Evolutionary conservation across 2,888 invertebrate species (phyloP).

Genomic region (Chesias legatella): DNA sequence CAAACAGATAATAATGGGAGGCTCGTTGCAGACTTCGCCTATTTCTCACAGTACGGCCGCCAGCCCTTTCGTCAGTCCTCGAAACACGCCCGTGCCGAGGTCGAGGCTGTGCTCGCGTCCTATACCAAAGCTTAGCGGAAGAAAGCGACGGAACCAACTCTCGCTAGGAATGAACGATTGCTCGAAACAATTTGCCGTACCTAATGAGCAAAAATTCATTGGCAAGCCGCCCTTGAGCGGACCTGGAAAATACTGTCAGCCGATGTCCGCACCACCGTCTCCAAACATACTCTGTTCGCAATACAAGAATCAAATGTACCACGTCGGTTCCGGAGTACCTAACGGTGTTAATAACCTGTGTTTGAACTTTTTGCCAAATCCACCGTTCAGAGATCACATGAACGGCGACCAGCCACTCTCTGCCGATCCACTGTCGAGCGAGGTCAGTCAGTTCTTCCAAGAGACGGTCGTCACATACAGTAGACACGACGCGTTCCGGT

Average conservation of each 20-base stretch:
- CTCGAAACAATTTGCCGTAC: conserved; percentile 65
- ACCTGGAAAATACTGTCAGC: conserved; percentile 65
- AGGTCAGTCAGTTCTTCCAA: conserved; percentile 83
- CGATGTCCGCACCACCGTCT: conserved; percentile 86
- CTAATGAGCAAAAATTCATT: conserved; percentile 68
- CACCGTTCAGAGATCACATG: conserved; percentile 65
- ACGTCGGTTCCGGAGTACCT: conserved; percentile 56
- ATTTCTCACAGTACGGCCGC: conserved; percentile 84
- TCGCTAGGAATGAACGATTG: conserved; percentile 56
- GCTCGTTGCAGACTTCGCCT: conserved; percentile 71
- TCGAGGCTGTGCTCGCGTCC: conserved; percentile 81
- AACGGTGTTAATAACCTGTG: conserved; percentile 69
- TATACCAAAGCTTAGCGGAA: conserved; percentile 64
- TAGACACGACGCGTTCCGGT: conserved; percentile 78
- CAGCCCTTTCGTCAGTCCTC: conserved; percentile 91
- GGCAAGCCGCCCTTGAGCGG: conserved; percentile 50
- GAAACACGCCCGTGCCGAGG: conserved; percentile 86
- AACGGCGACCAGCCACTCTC: conserved; percentile 70
- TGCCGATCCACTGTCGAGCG: conserved; percentile 77
- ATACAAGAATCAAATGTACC: conserved; percentile 74
- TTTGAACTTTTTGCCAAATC: conserved; percentile 65
- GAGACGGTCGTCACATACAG: conserved; percentile 66
- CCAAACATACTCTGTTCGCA: conserved; percentile 77
- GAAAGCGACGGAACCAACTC: conserved; percentile 59
- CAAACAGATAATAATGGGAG: conserved; percentile 60